These are phyloP conservation scores for Elmis aenea DNA, from an alignment of 2,888 invertebrate species.

Conservation along the genomic window DNA sequence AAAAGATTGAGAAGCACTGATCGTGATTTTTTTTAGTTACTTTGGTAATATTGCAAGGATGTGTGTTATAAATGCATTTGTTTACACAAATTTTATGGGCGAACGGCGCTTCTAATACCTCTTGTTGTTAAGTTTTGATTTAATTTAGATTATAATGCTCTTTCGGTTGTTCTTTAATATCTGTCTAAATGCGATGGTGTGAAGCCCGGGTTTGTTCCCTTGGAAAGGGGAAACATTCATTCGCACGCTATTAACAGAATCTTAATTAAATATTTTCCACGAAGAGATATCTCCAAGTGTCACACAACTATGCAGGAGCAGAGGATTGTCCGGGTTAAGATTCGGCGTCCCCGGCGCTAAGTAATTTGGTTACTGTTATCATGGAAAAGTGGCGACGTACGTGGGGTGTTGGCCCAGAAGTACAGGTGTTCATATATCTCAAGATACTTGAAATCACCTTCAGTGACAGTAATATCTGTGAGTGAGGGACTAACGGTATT, in stretches of 20 bases:
- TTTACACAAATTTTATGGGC: too few species aligned
- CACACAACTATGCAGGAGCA: slow-evolving; percentile 46
- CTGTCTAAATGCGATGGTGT: slow-evolving; percentile 21
- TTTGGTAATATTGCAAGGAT: too few species aligned
- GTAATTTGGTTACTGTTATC: slow-evolving; percentile 24
- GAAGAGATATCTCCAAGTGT: slow-evolving; percentile 48
- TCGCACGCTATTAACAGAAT: slow-evolving; percentile 42
- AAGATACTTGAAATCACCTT: slow-evolving; percentile 22
- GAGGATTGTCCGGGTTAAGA: slow-evolving; percentile 20
- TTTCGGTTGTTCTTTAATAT: too few species aligned
- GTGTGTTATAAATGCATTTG: too few species aligned
- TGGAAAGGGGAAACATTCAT: slow-evolving; percentile 37
- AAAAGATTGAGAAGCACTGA: too few species aligned
- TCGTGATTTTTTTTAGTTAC: too few species aligned
- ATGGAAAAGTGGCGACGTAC: slow-evolving; percentile 13
- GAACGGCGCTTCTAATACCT: slow-evolving; percentile 3
- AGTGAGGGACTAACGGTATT: slow-evolving; percentile 10
- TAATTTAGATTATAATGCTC: slow-evolving; percentile 16
- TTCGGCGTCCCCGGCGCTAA: slow-evolving; percentile 17
- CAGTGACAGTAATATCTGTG: slow-evolving; percentile 12
- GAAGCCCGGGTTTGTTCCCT: slow-evolving; percentile 35
- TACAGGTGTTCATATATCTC: slow-evolving; percentile 37
- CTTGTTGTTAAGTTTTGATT: slow-evolving; percentile 13
- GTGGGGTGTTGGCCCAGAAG: slow-evolving; percentile 21
- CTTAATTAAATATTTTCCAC: slow-evolving; percentile 49